These are phyloP conservation scores for Drosophila kanekoi DNA, from an alignment of 2,888 invertebrate species.

Conservation along the genomic window DNA sequence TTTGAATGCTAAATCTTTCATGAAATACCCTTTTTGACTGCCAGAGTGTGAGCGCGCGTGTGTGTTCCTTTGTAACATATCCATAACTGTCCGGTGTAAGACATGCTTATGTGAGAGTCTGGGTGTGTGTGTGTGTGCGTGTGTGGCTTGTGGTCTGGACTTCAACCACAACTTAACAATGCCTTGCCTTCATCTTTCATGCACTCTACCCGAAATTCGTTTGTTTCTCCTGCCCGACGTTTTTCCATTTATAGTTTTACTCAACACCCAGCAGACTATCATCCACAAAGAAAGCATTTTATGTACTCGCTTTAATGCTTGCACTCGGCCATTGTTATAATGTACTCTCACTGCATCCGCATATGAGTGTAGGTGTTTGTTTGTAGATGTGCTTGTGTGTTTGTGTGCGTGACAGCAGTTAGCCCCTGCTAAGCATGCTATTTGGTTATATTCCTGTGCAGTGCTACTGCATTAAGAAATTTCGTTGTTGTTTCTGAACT, in stretches of 20 bases:
- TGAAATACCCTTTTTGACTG: constrained; percentile 77
- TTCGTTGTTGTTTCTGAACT: constrained; percentile 36
- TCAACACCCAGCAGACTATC: constrained; percentile 52
- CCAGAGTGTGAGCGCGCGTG: constrained; percentile 17
- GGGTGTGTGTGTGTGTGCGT: constrained; percentile 19
- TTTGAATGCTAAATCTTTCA: constrained; percentile 85
- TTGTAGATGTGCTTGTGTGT: constrained; percentile 9
- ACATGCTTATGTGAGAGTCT: constrained; percentile 22
- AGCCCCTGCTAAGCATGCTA: constrained; percentile 24
- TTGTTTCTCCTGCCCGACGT: constrained; percentile 44
- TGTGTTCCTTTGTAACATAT: constrained; percentile 50
- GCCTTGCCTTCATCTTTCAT: constrained; percentile 49
- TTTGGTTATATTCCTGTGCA: constrained; percentile 13
- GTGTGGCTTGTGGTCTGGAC: constrained; percentile 61
- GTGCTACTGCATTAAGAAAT: constrained; percentile 45
- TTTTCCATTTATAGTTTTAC: constrained; percentile 29
- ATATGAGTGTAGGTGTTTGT: constrained; percentile 9
- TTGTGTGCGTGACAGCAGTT: constrained; percentile 23
- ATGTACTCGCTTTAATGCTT: constrained; percentile 71
- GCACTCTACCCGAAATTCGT: constrained; percentile 57
- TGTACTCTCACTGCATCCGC: constrained; percentile 49
- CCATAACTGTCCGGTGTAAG: constrained; percentile 55
- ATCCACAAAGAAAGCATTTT: constrained; percentile 72
- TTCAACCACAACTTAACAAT: constrained; percentile 70
- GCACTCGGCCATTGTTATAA: constrained; percentile 74